Evolutionary conservation across 2,113 vertebrate species (phyloP).

Genomic region (Heterochromis multidens): DNA sequence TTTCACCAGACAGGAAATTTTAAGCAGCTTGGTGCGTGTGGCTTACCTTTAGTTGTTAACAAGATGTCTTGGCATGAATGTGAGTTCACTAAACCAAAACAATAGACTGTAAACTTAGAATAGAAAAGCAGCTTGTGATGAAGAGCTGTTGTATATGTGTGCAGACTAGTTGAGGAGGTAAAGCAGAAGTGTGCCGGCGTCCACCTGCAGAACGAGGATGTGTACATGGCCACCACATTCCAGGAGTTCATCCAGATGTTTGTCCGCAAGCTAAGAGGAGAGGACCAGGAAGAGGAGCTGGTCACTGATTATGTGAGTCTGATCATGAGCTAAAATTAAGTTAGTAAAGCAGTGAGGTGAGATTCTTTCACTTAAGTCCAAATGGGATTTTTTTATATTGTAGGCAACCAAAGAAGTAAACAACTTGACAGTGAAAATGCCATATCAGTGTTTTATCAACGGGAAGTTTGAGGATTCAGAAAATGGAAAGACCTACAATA

Average conservation of each 20-base stretch:
- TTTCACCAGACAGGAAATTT: background rate
- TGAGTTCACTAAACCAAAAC: background rate
- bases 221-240: conserved; percentile 88
- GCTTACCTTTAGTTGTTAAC: background rate
- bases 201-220: conserved; percentile 83
- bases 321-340: too few species aligned
- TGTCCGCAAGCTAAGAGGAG: conserved; percentile 81
- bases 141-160: background rate
- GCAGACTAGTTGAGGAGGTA: conserved; percentile 85
- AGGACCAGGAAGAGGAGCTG: conserved; percentile 74
- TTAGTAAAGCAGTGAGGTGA: background rate
- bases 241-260: conserved; percentile 85
- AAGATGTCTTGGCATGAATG: background rate
- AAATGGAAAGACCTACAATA: conserved; percentile 71
- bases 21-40: background rate
- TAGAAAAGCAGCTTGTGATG: background rate
- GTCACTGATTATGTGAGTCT: conserved; percentile 78
- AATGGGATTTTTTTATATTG: background rate
- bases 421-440: conserved; percentile 79
- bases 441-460: conserved; percentile 80
- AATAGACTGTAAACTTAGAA: background rate
- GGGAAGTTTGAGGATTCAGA: conserved; percentile 79
- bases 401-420: conserved; percentile 76
- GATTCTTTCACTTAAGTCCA: background rate
- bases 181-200: conserved; percentile 73